Base-by-base conservation (phyloP, 2,888 invertebrate genomes). In the Rhimphoctona megacephalus region DNA sequence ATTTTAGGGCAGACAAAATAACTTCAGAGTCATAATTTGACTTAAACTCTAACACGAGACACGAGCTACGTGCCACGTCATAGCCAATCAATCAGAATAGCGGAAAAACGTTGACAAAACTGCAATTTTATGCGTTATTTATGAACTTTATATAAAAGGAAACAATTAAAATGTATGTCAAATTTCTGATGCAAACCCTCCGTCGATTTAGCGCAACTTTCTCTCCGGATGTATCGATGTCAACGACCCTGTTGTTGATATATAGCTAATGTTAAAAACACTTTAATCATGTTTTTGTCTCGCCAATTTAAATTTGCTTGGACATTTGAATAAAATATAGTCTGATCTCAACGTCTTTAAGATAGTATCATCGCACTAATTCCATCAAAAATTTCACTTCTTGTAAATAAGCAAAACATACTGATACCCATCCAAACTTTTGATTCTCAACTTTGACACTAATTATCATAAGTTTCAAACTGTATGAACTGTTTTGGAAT, bases 121-220 rank as follows among this genome's bases (percentile, higher is more conserved):
- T n/a, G n/a, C n/a, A n/a, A n/a, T n/a, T n/a, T n/a, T n/a, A n/a
- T n/a, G n/a, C n/a, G n/a, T n/a, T n/a, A n/a, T n/a, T n/a, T n/a
- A n/a, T n/a, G n/a, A n/a, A n/a, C n/a, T n/a, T n/a, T n/a, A n/a
- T n/a, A n/a, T n/a, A n/a, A n/a, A n/a, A n/a, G 22, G 14, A 5
- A 69, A 17, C 64, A 77, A 81, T 69, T 5, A 69, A 52, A 57
- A 46, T 64, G 39, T 54, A 52, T 46, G 43, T 39, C 33, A 36
- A 82, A 33, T 76, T 76, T 46, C 61, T 76, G 69, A 46, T 9
- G 36, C 43, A 61, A 76, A 67, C 25, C 69, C 52, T 61, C 52
- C 36, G 54, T 83, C 43, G 73, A 84, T 84, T 81, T 78, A 66
- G 81, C 78, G 36, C 86, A 84, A 84, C 83, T 84, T 84, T 84